Base-by-base conservation (phyloP, 2,113 vertebrate genomes). In the Carassius auratus region DNA sequence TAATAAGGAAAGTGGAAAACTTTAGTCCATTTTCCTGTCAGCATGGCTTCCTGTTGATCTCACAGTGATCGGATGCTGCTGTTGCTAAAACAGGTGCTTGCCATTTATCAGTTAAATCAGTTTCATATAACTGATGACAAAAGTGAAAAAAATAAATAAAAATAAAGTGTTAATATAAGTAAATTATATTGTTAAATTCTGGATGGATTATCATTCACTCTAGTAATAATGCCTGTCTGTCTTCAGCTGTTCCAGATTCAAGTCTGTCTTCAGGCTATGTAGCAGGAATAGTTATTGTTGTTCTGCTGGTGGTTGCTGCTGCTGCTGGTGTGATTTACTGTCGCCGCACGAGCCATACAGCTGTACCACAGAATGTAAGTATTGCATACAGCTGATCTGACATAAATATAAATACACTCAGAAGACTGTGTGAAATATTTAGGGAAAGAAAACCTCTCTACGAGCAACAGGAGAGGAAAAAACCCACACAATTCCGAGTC, bases 311-410 rank as follows among this genome's bases (percentile, higher is more conserved):
- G 48, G 48, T 14, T 50, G 57, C 0, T 0, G n/a, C 5, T 12
- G 4, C 0, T 57, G 55, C 17, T 21, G 57, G 2, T 21, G 0
- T 21, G 57, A 1, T 59, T 21, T 21, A 2, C n/a, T 5, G 9
- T 26, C n/a, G 0, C 2, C 9, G 10, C 61, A 62, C 0, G n/a
- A 5, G 0, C 1, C 2, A 62, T 62, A 62, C 4, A 4, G 0
- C 8, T 9, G 21, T 1, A 26, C 3, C 61, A 62, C 61, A 62
- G n/a, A 13, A 13, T 26, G 61, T 62, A 26, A 62, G 61, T 62
- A 62, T 23, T 13, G 5, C 36, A 38, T 38, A 26, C 61, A 14
- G 48, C 48, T 59, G 0, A 59, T 59, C 21, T 59, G 3, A 2
- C 19, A 45, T 45, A 45, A 45, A 45, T 9, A 45, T 45, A 45